Conservation (phyloP, 2,113 vertebrate genomes). For the Mustela lutreola region DNA sequence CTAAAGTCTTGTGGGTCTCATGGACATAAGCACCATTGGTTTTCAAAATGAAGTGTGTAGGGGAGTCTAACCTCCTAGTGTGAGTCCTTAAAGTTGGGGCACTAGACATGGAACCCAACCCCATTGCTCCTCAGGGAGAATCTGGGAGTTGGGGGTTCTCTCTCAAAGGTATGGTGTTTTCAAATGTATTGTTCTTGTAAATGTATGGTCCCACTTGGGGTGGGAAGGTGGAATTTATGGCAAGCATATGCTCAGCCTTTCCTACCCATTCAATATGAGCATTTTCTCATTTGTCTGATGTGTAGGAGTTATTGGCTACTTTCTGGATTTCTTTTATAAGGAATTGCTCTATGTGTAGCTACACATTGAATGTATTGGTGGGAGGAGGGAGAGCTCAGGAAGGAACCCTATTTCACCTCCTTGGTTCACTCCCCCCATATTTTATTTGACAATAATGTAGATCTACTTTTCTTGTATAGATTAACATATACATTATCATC, state of each 20-base stretch:
- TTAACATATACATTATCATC: neutral
- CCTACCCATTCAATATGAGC: neutral
- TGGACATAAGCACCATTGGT: neutral
- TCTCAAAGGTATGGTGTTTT: accelerated
- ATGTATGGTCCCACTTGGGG: no score
- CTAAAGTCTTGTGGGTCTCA: neutral
- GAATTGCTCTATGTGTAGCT: neutral
- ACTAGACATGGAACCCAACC: neutral
- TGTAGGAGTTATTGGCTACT: neutral
- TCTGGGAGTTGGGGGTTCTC: neutral
- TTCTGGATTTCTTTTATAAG: neutral
- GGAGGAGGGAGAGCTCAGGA: no score
- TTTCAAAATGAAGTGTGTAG: neutral
- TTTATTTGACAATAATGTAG: neutral
- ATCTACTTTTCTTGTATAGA: neutral
- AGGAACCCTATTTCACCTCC: accelerated
- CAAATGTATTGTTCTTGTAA: no score
- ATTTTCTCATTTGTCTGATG: neutral
- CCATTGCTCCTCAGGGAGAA: neutral
- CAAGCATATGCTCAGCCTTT: neutral
- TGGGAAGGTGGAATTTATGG: accelerated
- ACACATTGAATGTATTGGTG: neutral
- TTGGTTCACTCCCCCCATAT: neutral
- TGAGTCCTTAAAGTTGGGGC: neutral
- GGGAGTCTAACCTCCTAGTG: neutral